Evolutionary conservation across 2,797 vertebrate genomes (phyloP), one percentile per base, ranked within the genome.

Genomic region (Sebastes oblongus): DNA sequence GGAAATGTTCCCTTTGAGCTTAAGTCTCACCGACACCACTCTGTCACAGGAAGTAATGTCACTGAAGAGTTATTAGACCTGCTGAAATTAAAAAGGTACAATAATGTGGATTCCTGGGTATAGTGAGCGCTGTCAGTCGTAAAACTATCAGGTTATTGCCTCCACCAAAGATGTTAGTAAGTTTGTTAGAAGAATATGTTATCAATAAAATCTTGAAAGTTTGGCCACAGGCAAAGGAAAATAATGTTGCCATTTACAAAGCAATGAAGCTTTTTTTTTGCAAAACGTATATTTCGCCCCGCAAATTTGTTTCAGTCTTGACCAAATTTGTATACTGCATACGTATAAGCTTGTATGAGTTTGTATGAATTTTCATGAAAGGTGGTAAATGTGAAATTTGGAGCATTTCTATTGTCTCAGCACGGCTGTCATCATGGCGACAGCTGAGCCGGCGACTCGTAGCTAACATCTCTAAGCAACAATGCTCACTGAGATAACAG

Each of bases 1-100:
- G 52, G 46, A 76, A 68, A 68, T 60, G 4, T 73, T 78, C 34
- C 34, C 60, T 65, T 71, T 74, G 30, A 78, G 52, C 39, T 77
- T 29, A 50, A 50, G 24, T 64, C 25, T 56, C 30, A 36, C 56
- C 65, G 75, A 84, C 61, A 77, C 34, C 50, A 59, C 56, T 58
- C 62, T 60, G 64, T 74, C 62, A 74, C 67, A 60, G 34, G 36
- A 81, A 77, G 60, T 5, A 70, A 62, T 32, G 14, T 64, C 29
- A 54, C 32, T 75, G 16, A 36, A 27, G 69, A 39, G 18, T 46
- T 52, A 62, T 72, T 54, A 42, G 46, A 73, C 27, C 58, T 71
- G 36, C 56, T n/a, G 52, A 67, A 78, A 75, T 59, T 9, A 72
- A 66, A 66, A 7, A 16, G n/a, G 4, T 30, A 60, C 16, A 66